Base-by-base conservation (phyloP, 2,797 vertebrate genomes). In the Peromyscus aztecus region DNA sequence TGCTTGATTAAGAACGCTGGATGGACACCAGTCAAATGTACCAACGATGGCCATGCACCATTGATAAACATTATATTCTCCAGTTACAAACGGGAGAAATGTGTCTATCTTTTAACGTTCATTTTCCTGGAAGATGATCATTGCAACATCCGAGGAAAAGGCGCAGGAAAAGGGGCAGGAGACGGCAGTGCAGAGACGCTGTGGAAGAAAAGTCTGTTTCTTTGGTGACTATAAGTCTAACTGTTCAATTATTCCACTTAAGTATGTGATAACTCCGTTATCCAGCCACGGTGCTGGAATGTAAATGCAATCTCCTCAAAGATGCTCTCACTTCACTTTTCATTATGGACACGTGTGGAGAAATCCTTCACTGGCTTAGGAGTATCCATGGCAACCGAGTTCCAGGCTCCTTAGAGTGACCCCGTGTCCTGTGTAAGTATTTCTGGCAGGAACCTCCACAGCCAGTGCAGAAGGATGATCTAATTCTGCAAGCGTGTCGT, bases 401-500 rank as follows among this genome's bases (percentile, higher is more conserved):
- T 97, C 88, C 83, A 78, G 90, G 80, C 89, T 84, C 96, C 97
- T 96, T 3, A 3, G 91, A 91, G 69, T 97, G 96, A 97, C 96
- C 93, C 95, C 2, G 0, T 6, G 92, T 96, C 94, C 94, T 91
- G 46, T 96, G 89, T 94, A 97, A 98, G 96, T 71, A 96, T 85
- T 97, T 96, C 46, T 96, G 96, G 97, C 97, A 97, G 95, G 40
- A 94, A 92, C 40, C 85, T 73, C 90, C 89, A 84, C 4, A 90
- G 94, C 63, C 94, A 89, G 92, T 89, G 95, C 93, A 96, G 63
- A 96, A 94, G 94, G 94, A 98, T 98, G 97, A 98, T 96, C 98
- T 98, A 97, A 98, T 97, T 97, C 97, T 98, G 97, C 95, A 98
- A 98, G 97, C 40, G 86, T 97, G 93, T 97, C 97, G 89, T 97